Conservation (phyloP, 2,888 invertebrate genomes). For the Argyresthia goedartella region DNA sequence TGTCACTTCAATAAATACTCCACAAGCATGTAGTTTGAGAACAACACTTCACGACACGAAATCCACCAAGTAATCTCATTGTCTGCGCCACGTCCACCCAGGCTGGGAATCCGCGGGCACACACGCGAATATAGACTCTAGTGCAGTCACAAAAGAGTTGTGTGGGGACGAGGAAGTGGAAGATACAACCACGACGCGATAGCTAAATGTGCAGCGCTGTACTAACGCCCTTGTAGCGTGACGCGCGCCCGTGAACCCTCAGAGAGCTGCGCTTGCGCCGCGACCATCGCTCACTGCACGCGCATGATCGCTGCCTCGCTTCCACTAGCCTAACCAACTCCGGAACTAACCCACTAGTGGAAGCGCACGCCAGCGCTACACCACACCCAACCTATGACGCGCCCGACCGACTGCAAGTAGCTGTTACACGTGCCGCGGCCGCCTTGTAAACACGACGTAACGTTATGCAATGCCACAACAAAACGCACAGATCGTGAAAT, state of each 20-base stretch:
- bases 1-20: too few relatives aligned
- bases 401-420: neutral
- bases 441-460: constrained; percentile 31
- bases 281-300: constrained; percentile 3
- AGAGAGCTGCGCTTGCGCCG: neutral
- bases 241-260: neutral
- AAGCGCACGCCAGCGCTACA: neutral
- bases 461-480: constrained; percentile 37
- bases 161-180: neutral
- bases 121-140: neutral
- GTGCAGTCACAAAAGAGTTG: neutral
- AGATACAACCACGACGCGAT: neutral
- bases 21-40: neutral
- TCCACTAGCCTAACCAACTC: neutral
- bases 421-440: constrained; percentile 37
- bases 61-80: neutral
- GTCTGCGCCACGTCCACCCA: neutral
- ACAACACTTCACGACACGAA: neutral
- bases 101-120: neutral
- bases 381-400: neutral
- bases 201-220: constrained; percentile 2
- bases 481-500: constrained; percentile 10
- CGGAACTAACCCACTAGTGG: too few relatives aligned
- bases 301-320: neutral
- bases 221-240: neutral